phyloP scores from a whole-genome alignment of 1,140 invertebrate genomes.

The Belonocnema kinseyi region DNA sequence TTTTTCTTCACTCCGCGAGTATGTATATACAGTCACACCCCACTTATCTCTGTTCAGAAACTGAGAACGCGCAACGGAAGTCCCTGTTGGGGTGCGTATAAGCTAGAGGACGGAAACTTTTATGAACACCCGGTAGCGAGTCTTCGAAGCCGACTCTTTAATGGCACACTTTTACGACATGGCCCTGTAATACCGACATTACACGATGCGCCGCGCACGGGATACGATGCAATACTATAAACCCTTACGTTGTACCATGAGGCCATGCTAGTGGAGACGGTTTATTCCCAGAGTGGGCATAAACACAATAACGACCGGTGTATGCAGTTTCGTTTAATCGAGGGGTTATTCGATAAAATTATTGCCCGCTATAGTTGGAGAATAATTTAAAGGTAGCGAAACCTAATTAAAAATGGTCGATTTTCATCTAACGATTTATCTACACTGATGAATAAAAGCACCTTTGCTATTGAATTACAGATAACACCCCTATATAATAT shows the following conservation, averaged over 20 bases:
- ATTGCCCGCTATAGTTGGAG: background rate
- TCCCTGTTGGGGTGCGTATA: slow-evolving; percentile 25
- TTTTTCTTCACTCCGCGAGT: slow-evolving; percentile 24
- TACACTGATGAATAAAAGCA: no score
- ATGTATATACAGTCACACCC: slow-evolving; percentile 4
- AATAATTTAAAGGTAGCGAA: slow-evolving; percentile 1
- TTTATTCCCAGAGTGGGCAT: slow-evolving; percentile 57
- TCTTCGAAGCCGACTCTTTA: slow-evolving; percentile 51
- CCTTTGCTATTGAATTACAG: no score
- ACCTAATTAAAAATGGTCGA: background rate
- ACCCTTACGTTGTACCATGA: slow-evolving; percentile 45
- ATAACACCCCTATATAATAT: no score
- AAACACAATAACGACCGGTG: slow-evolving; percentile 51
- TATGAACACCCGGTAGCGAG: slow-evolving; percentile 48
- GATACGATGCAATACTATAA: slow-evolving; percentile 59
- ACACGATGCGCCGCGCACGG: slow-evolving; percentile 44
- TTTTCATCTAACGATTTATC: no score
- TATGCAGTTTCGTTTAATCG: slow-evolving; percentile 25
- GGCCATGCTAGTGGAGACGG: slow-evolving; percentile 40
- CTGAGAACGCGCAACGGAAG: slow-evolving; percentile 2
- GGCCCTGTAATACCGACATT: slow-evolving; percentile 56
- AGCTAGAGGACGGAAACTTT: slow-evolving; percentile 39
- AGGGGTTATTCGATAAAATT: slow-evolving; percentile 15
- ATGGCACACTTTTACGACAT: slow-evolving; percentile 60
- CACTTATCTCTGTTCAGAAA: slow-evolving; percentile 27